Evolutionary conservation across 2,888 invertebrate genomes (phyloP).

Genomic region (Synergus gifuensis): DNA sequence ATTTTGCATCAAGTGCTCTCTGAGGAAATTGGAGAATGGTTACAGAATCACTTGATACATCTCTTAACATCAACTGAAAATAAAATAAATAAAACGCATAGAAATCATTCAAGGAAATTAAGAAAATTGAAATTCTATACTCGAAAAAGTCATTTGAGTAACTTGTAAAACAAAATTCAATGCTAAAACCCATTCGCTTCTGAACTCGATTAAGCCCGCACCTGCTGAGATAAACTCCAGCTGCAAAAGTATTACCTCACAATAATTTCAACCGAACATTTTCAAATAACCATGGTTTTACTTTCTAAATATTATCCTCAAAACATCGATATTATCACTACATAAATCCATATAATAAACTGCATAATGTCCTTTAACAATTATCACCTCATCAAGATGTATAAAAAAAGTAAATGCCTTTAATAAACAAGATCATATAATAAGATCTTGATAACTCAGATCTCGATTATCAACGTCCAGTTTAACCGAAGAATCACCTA

Average conservation of each 20-base stretch:
- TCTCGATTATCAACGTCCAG: conserved; percentile 35
- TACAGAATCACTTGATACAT: neutral
- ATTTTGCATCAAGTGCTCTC: neutral
- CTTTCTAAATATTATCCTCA: neutral
- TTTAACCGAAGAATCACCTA: conserved; percentile 39
- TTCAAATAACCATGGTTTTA: neutral
- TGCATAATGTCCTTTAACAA: neutral
- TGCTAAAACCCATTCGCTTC: neutral
- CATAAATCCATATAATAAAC: neutral
- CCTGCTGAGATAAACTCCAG: conserved; percentile 46
- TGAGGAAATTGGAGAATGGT: neutral
- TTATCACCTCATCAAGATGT: neutral
- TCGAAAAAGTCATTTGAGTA: neutral
- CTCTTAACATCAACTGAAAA: neutral
- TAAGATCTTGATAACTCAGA: neutral
- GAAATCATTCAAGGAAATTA: no score
- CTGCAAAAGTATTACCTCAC: conserved; percentile 19
- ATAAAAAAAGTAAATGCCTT: neutral
- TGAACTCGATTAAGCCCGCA: conserved; percentile 39
- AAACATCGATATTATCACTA: neutral
- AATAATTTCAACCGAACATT: conserved; percentile 19
- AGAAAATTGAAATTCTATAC: neutral
- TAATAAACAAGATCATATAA: neutral
- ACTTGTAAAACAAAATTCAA: neutral
- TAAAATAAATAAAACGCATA: no score